Conservation (phyloP, 2,888 invertebrate species). For the Agonopterix heracliana region DNA sequence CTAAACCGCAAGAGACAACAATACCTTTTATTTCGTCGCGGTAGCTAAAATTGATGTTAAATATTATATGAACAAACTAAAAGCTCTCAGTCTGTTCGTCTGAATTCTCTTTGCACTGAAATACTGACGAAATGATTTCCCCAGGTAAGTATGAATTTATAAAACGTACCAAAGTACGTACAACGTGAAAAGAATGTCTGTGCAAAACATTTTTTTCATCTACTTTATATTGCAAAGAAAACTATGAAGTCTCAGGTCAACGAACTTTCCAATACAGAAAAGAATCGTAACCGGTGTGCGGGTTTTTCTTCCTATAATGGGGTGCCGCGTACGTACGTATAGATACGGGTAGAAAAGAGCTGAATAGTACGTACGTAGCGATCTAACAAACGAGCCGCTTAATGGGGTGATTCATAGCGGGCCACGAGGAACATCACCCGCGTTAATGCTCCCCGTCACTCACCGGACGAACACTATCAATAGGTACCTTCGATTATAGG, state of each 20-base stretch:
- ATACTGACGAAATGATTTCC: slow-evolving; percentile 31
- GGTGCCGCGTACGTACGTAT: not conserved
- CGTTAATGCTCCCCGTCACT: slow-evolving; percentile 28
- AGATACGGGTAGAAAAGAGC: slow-evolving; percentile 10
- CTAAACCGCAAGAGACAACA: not conserved
- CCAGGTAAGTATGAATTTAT: slow-evolving; percentile 37
- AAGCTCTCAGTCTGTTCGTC: slow-evolving; percentile 4
- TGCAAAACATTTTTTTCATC: too few species aligned
- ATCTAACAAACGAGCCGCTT: slow-evolving; percentile 19
- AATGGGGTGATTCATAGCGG: slow-evolving; percentile 32
- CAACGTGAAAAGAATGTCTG: too few species aligned
- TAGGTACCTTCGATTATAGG: not conserved
- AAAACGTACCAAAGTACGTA: not conserved
- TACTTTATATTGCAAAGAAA: too few species aligned
- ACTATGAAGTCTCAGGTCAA: too few species aligned
- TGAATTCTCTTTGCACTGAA: slow-evolving; percentile 11
- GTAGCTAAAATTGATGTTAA: slow-evolving; percentile 14
- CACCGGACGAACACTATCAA: slow-evolving; percentile 13
- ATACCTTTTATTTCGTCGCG: not conserved
- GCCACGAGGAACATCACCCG: slow-evolving; percentile 14
- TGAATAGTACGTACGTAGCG: slow-evolving; percentile 26
- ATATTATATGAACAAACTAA: slow-evolving; percentile 21
- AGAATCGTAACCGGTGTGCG: too few species aligned
- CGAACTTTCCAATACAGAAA: too few species aligned
- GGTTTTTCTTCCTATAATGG: too few species aligned